Conservation (phyloP, 2,888 invertebrate species). For the Drosophila cracens region DNA sequence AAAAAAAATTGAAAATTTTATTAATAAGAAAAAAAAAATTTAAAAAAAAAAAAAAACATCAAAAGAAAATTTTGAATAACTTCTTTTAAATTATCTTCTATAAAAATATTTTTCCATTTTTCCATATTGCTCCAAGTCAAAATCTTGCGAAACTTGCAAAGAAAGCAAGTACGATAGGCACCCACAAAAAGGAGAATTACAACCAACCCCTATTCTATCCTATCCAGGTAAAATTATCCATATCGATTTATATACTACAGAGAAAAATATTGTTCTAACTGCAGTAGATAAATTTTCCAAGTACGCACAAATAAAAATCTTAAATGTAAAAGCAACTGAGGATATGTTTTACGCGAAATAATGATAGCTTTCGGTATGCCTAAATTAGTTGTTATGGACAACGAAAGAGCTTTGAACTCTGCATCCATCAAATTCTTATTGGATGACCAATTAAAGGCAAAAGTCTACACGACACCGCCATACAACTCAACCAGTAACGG, state of each 20-base stretch:
- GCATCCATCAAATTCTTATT: slow-evolving; percentile 41
- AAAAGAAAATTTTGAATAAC: too few species aligned
- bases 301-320: background rate
- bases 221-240: slow-evolving; percentile 42
- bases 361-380: slow-evolving; percentile 21
- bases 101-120: background rate
- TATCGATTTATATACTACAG: slow-evolving; percentile 36
- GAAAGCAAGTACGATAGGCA: background rate
- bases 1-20: too few species aligned
- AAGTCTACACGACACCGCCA: slow-evolving; percentile 2
- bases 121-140: too few species aligned
- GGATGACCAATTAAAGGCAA: slow-evolving; percentile 34
- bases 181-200: slow-evolving; percentile 30
- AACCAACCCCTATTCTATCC: slow-evolving; percentile 40
- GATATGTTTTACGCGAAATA: slow-evolving; percentile 22
- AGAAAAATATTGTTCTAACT: slow-evolving; percentile 11
- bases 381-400: slow-evolving; percentile 48
- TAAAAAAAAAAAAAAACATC: too few species aligned
- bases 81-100: background rate
- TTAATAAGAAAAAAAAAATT: background rate
- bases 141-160: slow-evolving; percentile 29
- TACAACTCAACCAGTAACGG: background rate
- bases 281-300: slow-evolving; percentile 6
- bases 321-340: too few species aligned
- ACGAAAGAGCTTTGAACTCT: slow-evolving; percentile 48